These are phyloP conservation scores for Clepsis dumicolana DNA, from an alignment of 2,888 invertebrate species.

Conservation along the genomic window DNA sequence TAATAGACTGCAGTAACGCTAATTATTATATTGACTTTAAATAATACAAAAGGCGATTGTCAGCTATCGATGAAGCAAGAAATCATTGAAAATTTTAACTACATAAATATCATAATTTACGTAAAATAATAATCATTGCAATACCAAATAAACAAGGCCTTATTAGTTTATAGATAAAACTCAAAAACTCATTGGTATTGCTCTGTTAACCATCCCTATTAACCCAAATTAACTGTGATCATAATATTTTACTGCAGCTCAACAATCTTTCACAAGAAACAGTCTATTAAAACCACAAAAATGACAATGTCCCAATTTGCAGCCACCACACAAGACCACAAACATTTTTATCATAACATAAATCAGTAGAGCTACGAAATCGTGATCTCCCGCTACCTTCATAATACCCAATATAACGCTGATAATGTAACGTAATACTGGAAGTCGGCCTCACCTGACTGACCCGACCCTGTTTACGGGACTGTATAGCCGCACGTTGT, in stretches of 20 bases:
- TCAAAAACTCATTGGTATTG: no score
- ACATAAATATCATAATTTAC: no score
- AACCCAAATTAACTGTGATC: background rate
- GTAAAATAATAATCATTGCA: no score
- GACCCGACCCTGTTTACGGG: slow-evolving; percentile 44
- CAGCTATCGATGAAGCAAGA: no score
- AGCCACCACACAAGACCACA: background rate
- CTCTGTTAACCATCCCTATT: no score
- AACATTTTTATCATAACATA: slow-evolving; percentile 36
- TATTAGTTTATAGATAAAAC: background rate
- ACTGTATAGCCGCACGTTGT: slow-evolving; percentile 41
- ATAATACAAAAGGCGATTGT: no score
- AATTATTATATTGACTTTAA: no score
- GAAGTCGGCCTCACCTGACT: slow-evolving; percentile 41
- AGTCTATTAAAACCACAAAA: background rate
- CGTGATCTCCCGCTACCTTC: slow-evolving; percentile 40
- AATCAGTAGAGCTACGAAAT: slow-evolving; percentile 34
- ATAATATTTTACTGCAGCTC: no score
- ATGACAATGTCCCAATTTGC: slow-evolving; percentile 8
- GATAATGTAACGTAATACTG: slow-evolving; percentile 42
- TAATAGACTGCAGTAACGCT: no score
- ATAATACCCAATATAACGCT: slow-evolving; percentile 43
- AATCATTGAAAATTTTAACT: no score
- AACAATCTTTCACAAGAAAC: background rate
- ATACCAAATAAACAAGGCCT: background rate